phyloP scores from a whole-genome alignment of 2,113 vertebrate genomes.

The Nicator chloris region DNA sequence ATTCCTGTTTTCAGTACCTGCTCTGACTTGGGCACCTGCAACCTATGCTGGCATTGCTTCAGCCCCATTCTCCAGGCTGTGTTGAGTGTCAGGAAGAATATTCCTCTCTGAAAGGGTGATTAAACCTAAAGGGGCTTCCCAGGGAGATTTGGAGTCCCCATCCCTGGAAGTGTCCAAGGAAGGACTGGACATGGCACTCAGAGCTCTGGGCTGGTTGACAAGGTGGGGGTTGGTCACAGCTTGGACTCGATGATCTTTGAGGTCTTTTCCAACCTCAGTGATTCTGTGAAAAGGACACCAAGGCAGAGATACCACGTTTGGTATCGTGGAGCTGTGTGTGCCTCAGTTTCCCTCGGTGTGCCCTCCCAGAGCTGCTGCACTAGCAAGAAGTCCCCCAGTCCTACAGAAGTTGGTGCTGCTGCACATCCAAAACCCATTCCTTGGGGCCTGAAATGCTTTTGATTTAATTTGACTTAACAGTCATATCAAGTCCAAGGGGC shows the following conservation, averaged over 20 bases:
- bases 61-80: background rate
- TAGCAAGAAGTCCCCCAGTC: background rate
- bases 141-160: background rate
- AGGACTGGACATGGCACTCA: background rate
- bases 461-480: background rate
- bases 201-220: background rate
- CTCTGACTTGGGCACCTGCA: background rate
- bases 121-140: background rate
- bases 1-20: background rate
- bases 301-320: accelerated
- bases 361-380: background rate
- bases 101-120: background rate
- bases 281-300: background rate
- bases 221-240: background rate
- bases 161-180: background rate
- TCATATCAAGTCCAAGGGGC: background rate
- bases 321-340: background rate
- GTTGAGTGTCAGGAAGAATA: background rate
- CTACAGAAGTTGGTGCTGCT: background rate
- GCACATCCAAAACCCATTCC: background rate
- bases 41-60: background rate
- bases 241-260: background rate
- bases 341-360: background rate
- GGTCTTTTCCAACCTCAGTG: background rate
- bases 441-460: background rate